Evolutionary conservation across 2,113 vertebrate genomes (phyloP).

Genomic region (Ailurus styani): DNA sequence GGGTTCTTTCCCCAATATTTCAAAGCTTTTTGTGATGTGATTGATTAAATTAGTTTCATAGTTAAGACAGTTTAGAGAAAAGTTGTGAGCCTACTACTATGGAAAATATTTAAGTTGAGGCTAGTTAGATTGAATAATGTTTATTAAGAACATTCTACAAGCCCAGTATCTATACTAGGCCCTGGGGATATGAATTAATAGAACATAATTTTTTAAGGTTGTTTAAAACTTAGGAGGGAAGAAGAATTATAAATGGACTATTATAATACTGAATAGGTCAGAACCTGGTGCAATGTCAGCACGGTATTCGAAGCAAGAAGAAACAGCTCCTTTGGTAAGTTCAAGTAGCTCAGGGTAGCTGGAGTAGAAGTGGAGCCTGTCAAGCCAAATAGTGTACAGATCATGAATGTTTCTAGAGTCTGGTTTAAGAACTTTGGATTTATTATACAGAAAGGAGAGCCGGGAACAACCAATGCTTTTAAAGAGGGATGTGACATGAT

Average conservation of each 20-base stretch:
- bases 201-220: not conserved
- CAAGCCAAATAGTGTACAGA: not conserved
- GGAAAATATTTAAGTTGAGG: not conserved
- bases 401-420: not conserved
- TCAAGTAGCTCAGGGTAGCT: not conserved
- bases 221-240: not conserved
- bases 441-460: not conserved
- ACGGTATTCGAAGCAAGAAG: not conserved
- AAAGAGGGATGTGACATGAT: not conserved
- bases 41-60: not conserved
- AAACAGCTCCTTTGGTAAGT: not conserved
- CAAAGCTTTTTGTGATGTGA: not conserved
- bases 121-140: not conserved
- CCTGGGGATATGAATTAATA: not conserved
- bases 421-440: not conserved
- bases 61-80: not conserved
- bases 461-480: not conserved
- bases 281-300: not conserved
- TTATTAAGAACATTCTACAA: not conserved
- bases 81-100: not conserved
- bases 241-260: not conserved
- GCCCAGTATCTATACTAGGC: not conserved
- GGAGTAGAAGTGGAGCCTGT: not conserved
- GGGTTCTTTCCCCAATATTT: not conserved
- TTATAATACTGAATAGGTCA: not conserved